Evolutionary conservation across 1,140 invertebrate species (phyloP), one percentile per base, ranked within the genome.

Genomic region (Acromyrmex charruanus): DNA sequence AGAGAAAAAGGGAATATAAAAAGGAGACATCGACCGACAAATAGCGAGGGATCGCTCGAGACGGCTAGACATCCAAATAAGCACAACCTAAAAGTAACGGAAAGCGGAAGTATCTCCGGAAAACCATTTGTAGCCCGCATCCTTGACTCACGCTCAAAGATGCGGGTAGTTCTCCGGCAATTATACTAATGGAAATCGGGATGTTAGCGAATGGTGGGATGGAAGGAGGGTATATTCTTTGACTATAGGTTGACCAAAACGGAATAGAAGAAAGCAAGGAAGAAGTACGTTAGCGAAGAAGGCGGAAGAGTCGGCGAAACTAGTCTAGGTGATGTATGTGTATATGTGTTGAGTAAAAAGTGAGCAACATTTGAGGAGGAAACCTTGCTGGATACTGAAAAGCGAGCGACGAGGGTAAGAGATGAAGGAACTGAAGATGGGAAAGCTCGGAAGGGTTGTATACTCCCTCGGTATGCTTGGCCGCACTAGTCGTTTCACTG

Each of bases 181-280:
- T 95, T 95, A 95, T 94, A 94, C 94, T 95, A 95, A 95, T 95
- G 94, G 94, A 95, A 91, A 93, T 93, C 87, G 89, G 86, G 77
- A 85, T 55, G 31, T 72, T 61, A 63, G 65, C 49, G 72, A 28
- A 12, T 61, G 44, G 25, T 7, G 77, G 28, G 10, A 39, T 7
- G 35, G 18, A 25, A 58, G 21, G 53, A 16, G 21, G 25, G 12
- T 9, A 61, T 82, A 82, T 82, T 82, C 80, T 82, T 82, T 51
- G 85, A 85, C 35, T 58, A 21, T 69, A 12, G n/a, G n/a, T 72
- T 53, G 74, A 80, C 79, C 53, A 35, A 72, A 69, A 59, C 7
- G 53, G 12, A 53, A 66, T 55, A 21, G 49, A 59, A 77, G 71
- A 61, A 75, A 63, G 31, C 21, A 14, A 25, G 53, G 84, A 81